Base-by-base conservation (phyloP, 1,140 invertebrate genomes). In the Drosophila kikkawai region DNA sequence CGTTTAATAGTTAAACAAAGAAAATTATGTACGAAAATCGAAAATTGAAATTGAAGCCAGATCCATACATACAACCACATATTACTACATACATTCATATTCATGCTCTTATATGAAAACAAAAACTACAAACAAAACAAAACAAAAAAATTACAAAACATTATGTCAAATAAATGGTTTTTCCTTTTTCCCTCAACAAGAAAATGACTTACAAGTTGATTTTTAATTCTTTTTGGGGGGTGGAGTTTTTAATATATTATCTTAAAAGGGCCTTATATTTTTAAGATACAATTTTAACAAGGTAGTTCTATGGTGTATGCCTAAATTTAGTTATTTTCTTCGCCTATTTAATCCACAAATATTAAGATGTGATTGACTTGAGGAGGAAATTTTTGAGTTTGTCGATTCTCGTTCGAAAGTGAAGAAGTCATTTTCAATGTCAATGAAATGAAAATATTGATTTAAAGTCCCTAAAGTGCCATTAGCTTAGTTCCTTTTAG, bases 121-220 rank as follows among this genome's bases (percentile, higher is more conserved):
- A 37, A 55, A 55, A 55, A 55, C 34, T 37, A 55, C 34, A 55
- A 69, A 75, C 75, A 85, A 66, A 69, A 48, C 78, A 45, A 48
- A 58, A 26, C 7, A 48, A 48, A 48, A 74, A 67, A 78, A 78
- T 65, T 71, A 77, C 59, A 71, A 81, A 75, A 81, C 75, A 85
- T 81, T 90, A 85, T 90, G 85, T 91, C 85, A 90, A 90, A 90
- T 90, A 90, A 90, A 90, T 90, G 85, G 85, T 90, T 90, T 90
- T 90, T 90, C 85, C 85, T 90, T 90, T 88, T 90, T 83, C 85
- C 85, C 85, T 90, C 79, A 90, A 90, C 80, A 58, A 90, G 74
- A 76, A 59, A 15, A 29, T 37, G 32, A 4, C 9, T 19, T 42
- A 34, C 19, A 26, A 56, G 15, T 32, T 26, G 13, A 63, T 69